phyloP scores from a whole-genome alignment of 2,113 vertebrate genomes.

The Polypterus senegalus region DNA sequence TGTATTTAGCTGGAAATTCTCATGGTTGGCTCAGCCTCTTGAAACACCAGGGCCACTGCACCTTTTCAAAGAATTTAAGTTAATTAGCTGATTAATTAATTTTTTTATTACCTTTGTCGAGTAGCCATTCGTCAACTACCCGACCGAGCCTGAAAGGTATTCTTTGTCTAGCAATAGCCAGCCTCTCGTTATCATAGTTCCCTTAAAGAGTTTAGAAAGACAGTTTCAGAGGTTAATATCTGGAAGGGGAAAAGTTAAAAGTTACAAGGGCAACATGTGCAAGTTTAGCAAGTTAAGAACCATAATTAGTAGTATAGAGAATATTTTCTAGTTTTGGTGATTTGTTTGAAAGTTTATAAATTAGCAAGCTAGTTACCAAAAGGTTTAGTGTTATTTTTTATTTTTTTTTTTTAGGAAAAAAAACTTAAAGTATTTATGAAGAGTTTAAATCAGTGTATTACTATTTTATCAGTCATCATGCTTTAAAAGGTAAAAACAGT shows the following conservation, averaged over 20 bases:
- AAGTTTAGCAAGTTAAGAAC: constrained; percentile 56
- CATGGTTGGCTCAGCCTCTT: constrained; percentile 6
- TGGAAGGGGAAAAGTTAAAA: constrained; percentile 72
- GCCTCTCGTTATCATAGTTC: constrained; percentile 97
- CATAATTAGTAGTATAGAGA: constrained; percentile 51
- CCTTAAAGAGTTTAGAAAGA: constrained; percentile 97
- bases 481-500: too few relatives aligned
- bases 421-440: constrained; percentile 54
- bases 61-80: constrained; percentile 59
- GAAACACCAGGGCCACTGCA: constrained; percentile 53
- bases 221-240: constrained; percentile 78
- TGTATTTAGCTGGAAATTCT: too few relatives aligned
- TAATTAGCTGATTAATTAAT: constrained; percentile 66
- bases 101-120: constrained; percentile 98
- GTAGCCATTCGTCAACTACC: constrained; percentile 99
- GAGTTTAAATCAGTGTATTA: constrained; percentile 26
- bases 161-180: constrained; percentile 98
- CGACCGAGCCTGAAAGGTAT: constrained; percentile 98
- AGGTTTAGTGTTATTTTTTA: constrained; percentile 46
- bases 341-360: constrained; percentile 45
- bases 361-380: constrained; percentile 49
- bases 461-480: too few relatives aligned
- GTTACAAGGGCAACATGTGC: constrained; percentile 56
- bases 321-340: constrained; percentile 28
- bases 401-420: constrained; percentile 38